Evolutionary conservation across 2,888 invertebrate genomes (phyloP), one percentile per base, ranked within the genome.

Genomic region (Drosophila incognita): DNA sequence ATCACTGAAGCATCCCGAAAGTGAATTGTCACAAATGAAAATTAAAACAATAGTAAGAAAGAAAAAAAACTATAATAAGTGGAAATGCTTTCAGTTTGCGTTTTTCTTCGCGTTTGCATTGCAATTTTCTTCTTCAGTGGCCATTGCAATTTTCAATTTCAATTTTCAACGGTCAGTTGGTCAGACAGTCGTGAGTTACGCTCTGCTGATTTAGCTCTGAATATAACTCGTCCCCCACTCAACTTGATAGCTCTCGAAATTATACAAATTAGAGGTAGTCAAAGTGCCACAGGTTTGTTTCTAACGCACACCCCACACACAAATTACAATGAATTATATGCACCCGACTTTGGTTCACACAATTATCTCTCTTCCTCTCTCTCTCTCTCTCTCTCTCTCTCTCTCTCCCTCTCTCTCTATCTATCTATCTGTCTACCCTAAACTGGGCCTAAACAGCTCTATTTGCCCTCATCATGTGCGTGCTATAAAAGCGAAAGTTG

Each of bases 51-150:
- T 88, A 71, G 78, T 61, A 74, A 42, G 11, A 27, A 48, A 58
- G 56, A 2, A 38, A 27, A n/a, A 40, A 5, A 18, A 24, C 1
- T 21, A 42, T 4, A 29, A 58, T 62, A 80, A 81, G 77, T 75
- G 69, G 71, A 76, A 78, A 79, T 79, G 79, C 79, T 77, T 79
- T 84, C 83, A 27, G 86, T 78, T 78, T 61, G 86, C 71, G 71
- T 68, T 61, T 69, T 89, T 85, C 85, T 73, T 69, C 10, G 53
- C 59, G 60, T 52, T 62, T 74, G 64, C 78, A 70, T 72, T 82
- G 82, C 84, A 91, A 90, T 91, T 91, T 90, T 91, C 91, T 88
- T 91, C 91, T 91, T 91, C 86, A 91, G 69, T 91, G 83, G 80
- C 82, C 79, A 76, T 76, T 86, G 76, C 81, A 77, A 86, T 88